These are phyloP conservation scores for Cyclura pinguis DNA, from an alignment of 2,797 vertebrate species.

Conservation along the genomic window DNA sequence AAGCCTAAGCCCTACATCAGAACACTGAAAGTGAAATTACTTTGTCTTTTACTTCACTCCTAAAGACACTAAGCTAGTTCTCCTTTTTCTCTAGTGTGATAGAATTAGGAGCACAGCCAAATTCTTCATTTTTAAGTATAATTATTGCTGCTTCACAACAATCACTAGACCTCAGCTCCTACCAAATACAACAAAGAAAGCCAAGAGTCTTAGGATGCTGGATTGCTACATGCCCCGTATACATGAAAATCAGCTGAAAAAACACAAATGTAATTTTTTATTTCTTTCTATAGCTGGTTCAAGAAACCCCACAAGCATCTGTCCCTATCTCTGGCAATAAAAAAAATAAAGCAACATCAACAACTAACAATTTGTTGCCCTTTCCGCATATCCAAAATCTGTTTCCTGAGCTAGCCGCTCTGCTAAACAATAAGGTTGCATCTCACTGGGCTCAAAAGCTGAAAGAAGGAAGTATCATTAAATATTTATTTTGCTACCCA, in stretches of 20 bases:
- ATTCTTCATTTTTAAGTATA: not conserved
- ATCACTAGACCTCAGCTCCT: not conserved
- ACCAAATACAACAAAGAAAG: not conserved
- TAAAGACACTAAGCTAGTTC: not conserved
- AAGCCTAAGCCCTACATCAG: not conserved
- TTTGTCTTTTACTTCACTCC: not conserved
- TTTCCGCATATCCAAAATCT: too few species aligned
- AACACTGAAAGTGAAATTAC: not conserved
- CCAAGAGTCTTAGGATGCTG: not conserved
- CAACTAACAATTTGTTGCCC: too few species aligned
- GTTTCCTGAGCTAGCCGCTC: too few species aligned
- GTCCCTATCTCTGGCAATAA: not conserved
- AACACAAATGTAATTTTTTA: not conserved
- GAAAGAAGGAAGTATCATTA: not conserved
- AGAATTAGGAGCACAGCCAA: not conserved
- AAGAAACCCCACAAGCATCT: not conserved
- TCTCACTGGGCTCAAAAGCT: too few species aligned
- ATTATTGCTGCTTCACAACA: not conserved
- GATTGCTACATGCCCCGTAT: not conserved
- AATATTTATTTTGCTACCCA: constrained; percentile 86
- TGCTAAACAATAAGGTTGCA: too few species aligned
- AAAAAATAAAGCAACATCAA: not conserved
- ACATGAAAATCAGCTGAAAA: constrained; percentile 1
- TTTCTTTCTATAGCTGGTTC: constrained; percentile 8
- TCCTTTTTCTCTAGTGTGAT: not conserved